These are phyloP conservation scores for Mantis religiosa DNA, from an alignment of 2,888 invertebrate genomes.

Conservation along the genomic window DNA sequence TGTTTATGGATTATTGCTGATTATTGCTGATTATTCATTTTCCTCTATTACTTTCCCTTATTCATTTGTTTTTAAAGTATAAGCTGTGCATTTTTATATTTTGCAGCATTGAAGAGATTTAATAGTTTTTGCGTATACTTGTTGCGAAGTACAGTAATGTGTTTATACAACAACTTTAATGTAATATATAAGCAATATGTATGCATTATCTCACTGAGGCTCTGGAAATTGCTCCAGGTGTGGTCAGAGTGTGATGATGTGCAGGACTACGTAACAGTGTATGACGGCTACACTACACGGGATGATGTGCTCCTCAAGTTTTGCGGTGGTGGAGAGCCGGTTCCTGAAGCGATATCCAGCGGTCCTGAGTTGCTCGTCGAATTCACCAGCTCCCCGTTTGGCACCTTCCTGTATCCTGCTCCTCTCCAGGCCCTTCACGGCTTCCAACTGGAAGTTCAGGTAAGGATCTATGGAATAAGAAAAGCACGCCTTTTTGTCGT, in stretches of 20 bases:
- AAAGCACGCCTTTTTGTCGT: too few species aligned
- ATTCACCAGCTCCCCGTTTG: constrained; percentile 85
- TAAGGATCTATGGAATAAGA: constrained; percentile 37
- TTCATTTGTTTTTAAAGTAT: too few species aligned
- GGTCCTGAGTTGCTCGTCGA: constrained; percentile 84
- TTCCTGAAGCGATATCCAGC: constrained; percentile 81
- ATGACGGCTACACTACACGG: constrained; percentile 83
- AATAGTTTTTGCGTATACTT: too few species aligned
- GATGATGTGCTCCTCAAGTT: constrained; percentile 85
- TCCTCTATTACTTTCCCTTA: too few species aligned
- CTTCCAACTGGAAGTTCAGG: constrained; percentile 82
- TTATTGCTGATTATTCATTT: too few species aligned
- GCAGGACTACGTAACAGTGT: constrained; percentile 81
- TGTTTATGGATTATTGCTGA: too few species aligned
- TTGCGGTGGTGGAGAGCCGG: constrained; percentile 76
- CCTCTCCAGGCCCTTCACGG: constrained; percentile 76
- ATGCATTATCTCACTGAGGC: too few species aligned
- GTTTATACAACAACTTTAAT: too few species aligned
- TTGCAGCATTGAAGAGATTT: too few species aligned
- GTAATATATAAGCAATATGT: too few species aligned
- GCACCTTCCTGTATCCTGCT: constrained; percentile 79
- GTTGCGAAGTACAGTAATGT: too few species aligned
- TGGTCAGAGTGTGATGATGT: constrained; percentile 86
- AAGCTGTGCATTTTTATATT: too few species aligned
- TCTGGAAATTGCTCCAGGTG: constrained; percentile 21